These are phyloP conservation scores for Serrognathus titanus DNA, from an alignment of 2,888 invertebrate species.

Conservation along the genomic window DNA sequence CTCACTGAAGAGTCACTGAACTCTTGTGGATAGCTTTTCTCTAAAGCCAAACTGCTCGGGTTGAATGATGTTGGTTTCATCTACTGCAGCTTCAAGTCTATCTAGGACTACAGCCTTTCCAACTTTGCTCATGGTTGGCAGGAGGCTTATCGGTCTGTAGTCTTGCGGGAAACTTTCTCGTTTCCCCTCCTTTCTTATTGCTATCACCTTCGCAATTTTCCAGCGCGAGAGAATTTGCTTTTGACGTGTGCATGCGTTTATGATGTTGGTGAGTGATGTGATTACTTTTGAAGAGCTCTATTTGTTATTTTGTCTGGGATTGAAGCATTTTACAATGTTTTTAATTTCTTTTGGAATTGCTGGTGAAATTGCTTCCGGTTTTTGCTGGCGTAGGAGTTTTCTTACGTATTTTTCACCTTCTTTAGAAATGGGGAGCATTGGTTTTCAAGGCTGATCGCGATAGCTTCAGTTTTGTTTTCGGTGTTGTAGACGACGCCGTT, in stretches of 20 bases:
- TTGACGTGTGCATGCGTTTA: background rate
- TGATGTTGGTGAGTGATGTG: background rate
- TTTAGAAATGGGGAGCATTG: too few species aligned
- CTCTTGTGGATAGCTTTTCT: slow-evolving; percentile 31
- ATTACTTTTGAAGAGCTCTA: background rate
- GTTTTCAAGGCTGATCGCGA: too few species aligned
- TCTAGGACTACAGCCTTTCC: slow-evolving; percentile 14
- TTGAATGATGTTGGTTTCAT: slow-evolving; percentile 21
- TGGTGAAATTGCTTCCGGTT: too few species aligned
- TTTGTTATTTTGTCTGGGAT: too few species aligned
- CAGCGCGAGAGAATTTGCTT: background rate
- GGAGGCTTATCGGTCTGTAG: slow-evolving; percentile 20
- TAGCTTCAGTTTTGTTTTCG: too few species aligned
- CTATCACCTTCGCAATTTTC: slow-evolving; percentile 1
- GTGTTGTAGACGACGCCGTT: too few species aligned
- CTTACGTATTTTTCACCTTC: too few species aligned
- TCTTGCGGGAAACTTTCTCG: background rate
- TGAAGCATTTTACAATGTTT: background rate
- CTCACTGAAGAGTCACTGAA: too few species aligned
- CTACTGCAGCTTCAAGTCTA: slow-evolving; percentile 5
- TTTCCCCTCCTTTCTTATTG: slow-evolving; percentile 1
- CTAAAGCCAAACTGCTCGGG: slow-evolving; percentile 36
- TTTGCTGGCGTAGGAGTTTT: too few species aligned
- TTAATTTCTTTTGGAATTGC: too few species aligned
- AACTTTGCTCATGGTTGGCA: slow-evolving; percentile 17